Evolutionary conservation across 2,888 invertebrate genomes (phyloP).

Genomic region (Melipona bicolor): DNA sequence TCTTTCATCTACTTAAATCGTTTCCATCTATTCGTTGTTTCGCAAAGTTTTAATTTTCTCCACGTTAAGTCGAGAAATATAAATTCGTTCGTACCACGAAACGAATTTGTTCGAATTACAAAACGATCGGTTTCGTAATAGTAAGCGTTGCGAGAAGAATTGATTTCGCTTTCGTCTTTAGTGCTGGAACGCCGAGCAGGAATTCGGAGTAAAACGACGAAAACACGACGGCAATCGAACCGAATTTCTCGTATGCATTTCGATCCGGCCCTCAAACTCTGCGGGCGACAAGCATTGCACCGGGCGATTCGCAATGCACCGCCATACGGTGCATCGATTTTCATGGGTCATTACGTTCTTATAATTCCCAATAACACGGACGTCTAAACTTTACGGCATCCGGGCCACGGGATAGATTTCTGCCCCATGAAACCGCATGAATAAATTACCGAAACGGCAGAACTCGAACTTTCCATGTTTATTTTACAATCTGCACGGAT

Average conservation of each 20-base stretch:
- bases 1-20: neutral
- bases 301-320: neutral
- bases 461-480: neutral
- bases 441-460: conserved; percentile 17
- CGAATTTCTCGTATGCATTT: conserved; percentile 3
- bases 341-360: conserved; percentile 30
- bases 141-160: too few species aligned
- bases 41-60: neutral
- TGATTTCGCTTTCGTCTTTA: neutral
- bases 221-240: neutral
- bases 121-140: neutral
- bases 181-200: neutral
- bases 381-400: conserved; percentile 12
- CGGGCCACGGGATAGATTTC: conserved; percentile 16
- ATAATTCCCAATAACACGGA: conserved; percentile 23
- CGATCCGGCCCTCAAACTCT: conserved; percentile 9
- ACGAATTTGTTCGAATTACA: neutral
- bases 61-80: neutral
- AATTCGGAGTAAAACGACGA: conserved; percentile 1
- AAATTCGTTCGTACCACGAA: neutral
- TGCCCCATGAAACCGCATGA: conserved; percentile 5
- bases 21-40: neutral
- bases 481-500: neutral
- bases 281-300: neutral
- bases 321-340: conserved; percentile 14